Evolutionary conservation across 2,113 vertebrate genomes (phyloP).

Genomic region (Acrocephalus kingi): DNA sequence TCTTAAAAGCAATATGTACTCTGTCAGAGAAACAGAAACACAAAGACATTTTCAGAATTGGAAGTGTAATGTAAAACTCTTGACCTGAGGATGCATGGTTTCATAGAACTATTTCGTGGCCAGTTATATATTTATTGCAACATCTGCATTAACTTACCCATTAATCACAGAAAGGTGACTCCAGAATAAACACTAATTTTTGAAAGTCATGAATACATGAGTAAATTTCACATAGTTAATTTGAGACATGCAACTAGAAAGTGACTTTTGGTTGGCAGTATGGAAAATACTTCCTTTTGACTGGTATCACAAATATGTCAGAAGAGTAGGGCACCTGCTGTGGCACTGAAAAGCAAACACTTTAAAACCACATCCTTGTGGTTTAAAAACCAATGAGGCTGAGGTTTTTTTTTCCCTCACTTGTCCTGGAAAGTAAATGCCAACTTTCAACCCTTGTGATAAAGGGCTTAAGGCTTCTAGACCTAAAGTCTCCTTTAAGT

Average conservation of each 20-base stretch:
- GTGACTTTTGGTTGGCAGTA: background rate
- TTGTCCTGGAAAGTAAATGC: background rate
- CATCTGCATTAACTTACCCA: background rate
- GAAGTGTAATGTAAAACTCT: background rate
- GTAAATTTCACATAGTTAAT: background rate
- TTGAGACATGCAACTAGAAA: background rate
- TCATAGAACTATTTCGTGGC: background rate
- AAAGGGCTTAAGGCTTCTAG: background rate
- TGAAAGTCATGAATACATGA: background rate
- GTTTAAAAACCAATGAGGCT: background rate
- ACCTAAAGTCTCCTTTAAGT: background rate
- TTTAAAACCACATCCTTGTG: background rate
- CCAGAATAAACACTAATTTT: background rate
- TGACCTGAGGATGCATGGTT: background rate
- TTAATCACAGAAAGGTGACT: background rate
- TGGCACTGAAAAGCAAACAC: background rate
- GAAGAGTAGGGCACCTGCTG: background rate
- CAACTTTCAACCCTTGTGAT: background rate
- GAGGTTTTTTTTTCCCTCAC: background rate
- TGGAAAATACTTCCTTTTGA: conserved; percentile 12
- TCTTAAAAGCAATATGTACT: conserved; percentile 3
- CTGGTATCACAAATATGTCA: background rate
- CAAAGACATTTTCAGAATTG: background rate
- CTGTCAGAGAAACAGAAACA: background rate
- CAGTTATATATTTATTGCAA: background rate